Conservation (phyloP, 2,797 vertebrate genomes). For the Varecia variegata region DNA sequence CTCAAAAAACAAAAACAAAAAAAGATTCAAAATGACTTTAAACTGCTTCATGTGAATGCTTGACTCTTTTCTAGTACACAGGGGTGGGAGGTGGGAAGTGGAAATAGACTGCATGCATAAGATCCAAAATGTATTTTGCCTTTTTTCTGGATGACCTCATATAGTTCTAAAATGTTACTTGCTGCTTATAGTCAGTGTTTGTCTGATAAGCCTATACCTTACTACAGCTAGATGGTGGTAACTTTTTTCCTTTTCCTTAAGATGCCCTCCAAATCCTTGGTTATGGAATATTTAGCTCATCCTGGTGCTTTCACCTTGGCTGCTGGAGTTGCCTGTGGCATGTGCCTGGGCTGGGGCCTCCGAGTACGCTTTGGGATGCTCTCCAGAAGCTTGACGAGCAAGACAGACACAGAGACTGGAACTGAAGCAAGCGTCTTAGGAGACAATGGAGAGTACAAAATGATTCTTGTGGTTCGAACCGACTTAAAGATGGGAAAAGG, state of each 20-base stretch:
- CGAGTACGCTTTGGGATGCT: slow-evolving; percentile 78
- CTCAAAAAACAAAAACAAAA: too few species aligned
- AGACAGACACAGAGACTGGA: background rate
- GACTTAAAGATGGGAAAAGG: slow-evolving; percentile 99
- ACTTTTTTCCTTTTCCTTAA: slow-evolving; percentile 54
- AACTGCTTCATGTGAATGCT: background rate
- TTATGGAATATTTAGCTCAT: slow-evolving; percentile 88
- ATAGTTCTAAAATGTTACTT: background rate
- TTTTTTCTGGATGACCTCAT: background rate
- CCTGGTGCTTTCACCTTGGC: slow-evolving; percentile 84
- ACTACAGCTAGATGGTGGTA: background rate
- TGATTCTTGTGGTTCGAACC: slow-evolving; percentile 94
- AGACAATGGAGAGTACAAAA: slow-evolving; percentile 94
- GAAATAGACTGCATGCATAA: background rate
- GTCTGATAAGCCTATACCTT: background rate
- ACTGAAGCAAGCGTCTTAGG: slow-evolving; percentile 88
- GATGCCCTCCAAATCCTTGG: slow-evolving; percentile 15
- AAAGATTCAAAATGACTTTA: background rate
- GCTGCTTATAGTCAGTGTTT: background rate
- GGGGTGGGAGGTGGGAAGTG: background rate
- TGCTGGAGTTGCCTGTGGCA: slow-evolving; percentile 90
- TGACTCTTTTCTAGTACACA: background rate
- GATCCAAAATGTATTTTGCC: background rate
- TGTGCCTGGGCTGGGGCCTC: slow-evolving; percentile 93
- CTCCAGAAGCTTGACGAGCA: background rate